phyloP scores from a whole-genome alignment of 2,113 vertebrate species.

The Excalfactoria chinensis region DNA sequence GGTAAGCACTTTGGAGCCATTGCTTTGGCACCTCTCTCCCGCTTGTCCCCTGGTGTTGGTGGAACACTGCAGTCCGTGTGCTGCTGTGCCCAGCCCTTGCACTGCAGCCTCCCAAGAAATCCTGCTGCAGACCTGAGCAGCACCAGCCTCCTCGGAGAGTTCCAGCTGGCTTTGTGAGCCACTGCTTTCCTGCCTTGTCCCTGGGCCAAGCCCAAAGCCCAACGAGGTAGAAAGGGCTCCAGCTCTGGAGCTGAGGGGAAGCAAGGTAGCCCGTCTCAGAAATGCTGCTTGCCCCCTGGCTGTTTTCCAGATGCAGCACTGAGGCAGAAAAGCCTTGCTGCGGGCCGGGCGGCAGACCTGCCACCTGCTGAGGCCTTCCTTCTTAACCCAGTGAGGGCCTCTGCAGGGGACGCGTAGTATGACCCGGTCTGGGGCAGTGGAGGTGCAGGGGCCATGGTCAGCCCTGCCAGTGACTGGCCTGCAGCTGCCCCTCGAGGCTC shows the following conservation, averaged over 20 bases:
- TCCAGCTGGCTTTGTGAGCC: not conserved
- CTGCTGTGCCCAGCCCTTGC: not conserved
- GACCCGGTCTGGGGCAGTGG: not conserved
- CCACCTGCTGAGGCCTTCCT: not conserved
- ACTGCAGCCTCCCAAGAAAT: not conserved
- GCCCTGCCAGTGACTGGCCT: not conserved
- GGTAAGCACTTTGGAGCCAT: slow-evolving; percentile 50
- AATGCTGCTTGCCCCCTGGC: not conserved
- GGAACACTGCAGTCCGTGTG: not conserved
- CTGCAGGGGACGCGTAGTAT: not conserved
- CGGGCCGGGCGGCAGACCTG: not conserved
- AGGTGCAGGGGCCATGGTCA: no score
- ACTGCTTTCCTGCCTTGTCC: not conserved
- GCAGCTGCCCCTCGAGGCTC: not conserved
- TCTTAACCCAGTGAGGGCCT: not conserved
- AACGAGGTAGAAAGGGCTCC: not conserved
- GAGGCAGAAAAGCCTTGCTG: not conserved
- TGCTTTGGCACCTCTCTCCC: not conserved
- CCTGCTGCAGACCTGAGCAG: not conserved
- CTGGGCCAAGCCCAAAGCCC: not conserved
- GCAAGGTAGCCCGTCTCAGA: not conserved
- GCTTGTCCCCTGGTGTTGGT: not conserved
- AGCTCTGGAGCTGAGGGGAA: not conserved
- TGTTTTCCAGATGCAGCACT: not conserved
- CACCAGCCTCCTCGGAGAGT: not conserved